Evolutionary conservation across 2,888 invertebrate species (phyloP).

Genomic region (Sinelater perroti): DNA sequence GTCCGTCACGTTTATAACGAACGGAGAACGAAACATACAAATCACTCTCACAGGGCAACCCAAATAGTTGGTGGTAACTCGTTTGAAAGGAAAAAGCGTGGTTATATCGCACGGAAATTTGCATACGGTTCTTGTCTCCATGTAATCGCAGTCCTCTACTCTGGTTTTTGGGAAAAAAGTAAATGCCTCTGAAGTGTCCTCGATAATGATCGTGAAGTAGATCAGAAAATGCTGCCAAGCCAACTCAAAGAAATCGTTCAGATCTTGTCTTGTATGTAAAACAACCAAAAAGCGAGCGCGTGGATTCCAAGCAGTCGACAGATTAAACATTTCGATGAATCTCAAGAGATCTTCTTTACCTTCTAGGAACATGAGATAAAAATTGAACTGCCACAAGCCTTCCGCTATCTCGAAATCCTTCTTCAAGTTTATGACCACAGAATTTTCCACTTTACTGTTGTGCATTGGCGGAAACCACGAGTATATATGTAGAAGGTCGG

Average conservation of each 20-base stretch:
- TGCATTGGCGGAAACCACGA: too few species aligned
- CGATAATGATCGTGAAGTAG: not conserved
- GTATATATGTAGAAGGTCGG: too few species aligned
- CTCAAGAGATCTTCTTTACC: not conserved
- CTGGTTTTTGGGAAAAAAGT: too few species aligned
- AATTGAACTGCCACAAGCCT: not conserved
- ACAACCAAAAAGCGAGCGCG: not conserved
- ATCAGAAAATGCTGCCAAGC: not conserved
- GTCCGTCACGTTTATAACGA: conserved; percentile 39
- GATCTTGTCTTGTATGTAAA: too few species aligned
- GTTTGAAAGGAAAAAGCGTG: too few species aligned
- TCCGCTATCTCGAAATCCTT: not conserved
- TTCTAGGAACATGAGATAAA: not conserved
- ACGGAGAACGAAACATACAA: conserved; percentile 37
- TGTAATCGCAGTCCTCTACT: too few species aligned
- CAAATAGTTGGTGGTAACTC: conserved; percentile 49
- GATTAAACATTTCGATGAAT: not conserved
- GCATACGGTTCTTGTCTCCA: not conserved
- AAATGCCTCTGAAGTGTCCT: too few species aligned
- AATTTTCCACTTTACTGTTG: too few species aligned
- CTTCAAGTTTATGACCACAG: not conserved
- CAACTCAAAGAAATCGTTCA: not conserved
- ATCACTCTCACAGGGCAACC: conserved; percentile 38
- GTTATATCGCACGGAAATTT: not conserved
- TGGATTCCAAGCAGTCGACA: conserved; percentile 5